A percentile compares a stretch with the other conserved stretches of the same genome.
Conservation (phyloP, 2,113 vertebrate species). For the Atlantisia rogersi region DNA sequence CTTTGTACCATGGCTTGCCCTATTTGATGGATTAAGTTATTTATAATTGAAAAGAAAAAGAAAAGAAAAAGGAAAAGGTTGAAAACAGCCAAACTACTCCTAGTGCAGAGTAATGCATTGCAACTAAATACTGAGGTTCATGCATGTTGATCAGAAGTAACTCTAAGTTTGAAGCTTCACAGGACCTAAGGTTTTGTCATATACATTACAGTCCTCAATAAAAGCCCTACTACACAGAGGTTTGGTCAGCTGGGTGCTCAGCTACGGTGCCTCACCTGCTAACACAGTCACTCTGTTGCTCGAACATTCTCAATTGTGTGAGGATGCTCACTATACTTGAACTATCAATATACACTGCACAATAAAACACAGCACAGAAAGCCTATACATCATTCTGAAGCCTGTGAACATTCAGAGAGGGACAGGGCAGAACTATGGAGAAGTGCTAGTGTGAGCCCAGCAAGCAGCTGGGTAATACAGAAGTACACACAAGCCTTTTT, state of each 20-base stretch:
- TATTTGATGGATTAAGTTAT: slow-evolving; percentile 38
- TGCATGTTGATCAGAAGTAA: neutral
- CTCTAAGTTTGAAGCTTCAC: neutral
- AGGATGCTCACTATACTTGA: slow-evolving; percentile 36
- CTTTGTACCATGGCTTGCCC: slow-evolving; percentile 89
- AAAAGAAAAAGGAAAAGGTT: neutral
- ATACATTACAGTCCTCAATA: neutral
- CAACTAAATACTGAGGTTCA: neutral
- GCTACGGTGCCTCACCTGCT: slow-evolving; percentile 48
- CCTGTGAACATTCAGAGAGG: neutral
- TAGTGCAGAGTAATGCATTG: neutral
- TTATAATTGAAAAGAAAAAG: neutral
- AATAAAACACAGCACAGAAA: slow-evolving; percentile 54
- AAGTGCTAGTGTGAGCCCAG: neutral
- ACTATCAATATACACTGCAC: slow-evolving; percentile 38
- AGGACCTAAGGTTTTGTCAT: neutral
- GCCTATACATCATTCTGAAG: slow-evolving; percentile 46
- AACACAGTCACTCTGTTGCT: slow-evolving; percentile 51
- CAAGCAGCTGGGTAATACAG: neutral
- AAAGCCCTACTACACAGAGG: slow-evolving; percentile 17
- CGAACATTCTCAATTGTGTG: slow-evolving; percentile 64
- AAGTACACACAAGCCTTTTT: neutral
- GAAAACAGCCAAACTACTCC: neutral
- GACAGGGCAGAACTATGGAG: neutral
- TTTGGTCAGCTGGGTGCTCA: neutral